Evolutionary conservation across 2,113 vertebrate species (phyloP).

Genomic region (Passer montanus): DNA sequence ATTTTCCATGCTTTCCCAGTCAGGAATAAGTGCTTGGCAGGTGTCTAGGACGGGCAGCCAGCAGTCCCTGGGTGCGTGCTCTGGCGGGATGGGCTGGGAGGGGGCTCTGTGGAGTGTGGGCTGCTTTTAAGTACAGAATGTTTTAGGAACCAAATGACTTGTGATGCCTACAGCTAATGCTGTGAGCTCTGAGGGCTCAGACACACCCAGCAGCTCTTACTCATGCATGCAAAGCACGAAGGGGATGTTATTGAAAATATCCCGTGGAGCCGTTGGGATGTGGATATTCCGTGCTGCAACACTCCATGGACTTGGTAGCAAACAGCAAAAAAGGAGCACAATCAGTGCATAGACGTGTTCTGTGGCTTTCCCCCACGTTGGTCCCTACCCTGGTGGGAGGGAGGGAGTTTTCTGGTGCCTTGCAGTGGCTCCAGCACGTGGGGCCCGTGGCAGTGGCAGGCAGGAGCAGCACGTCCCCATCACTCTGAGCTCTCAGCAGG

Average conservation of each 20-base stretch:
- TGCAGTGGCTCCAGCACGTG: neutral
- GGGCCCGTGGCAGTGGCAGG: rapidly evolving
- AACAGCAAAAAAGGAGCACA: neutral
- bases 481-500: neutral
- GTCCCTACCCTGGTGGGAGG: neutral
- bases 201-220: conserved; percentile 51
- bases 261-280: rapidly evolving
- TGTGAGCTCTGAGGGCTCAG: neutral
- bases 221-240: conserved; percentile 1
- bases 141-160: conserved; percentile 21
- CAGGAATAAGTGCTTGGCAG: neutral
- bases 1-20: neutral
- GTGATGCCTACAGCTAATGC: conserved; percentile 27
- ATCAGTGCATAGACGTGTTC: neutral
- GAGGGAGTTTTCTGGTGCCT: neutral
- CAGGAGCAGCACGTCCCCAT: neutral
- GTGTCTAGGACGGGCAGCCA: neutral
- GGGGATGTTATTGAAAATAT: neutral
- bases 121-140: neutral
- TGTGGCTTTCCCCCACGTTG: rapidly evolving
- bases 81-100: neutral
- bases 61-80: neutral
- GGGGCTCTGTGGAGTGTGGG: neutral
- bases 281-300: rapidly evolving
- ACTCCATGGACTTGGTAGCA: rapidly evolving